These are phyloP conservation scores for Sylvicapra grimmia DNA, from an alignment of 2,113 vertebrate genomes.

Conservation along the genomic window DNA sequence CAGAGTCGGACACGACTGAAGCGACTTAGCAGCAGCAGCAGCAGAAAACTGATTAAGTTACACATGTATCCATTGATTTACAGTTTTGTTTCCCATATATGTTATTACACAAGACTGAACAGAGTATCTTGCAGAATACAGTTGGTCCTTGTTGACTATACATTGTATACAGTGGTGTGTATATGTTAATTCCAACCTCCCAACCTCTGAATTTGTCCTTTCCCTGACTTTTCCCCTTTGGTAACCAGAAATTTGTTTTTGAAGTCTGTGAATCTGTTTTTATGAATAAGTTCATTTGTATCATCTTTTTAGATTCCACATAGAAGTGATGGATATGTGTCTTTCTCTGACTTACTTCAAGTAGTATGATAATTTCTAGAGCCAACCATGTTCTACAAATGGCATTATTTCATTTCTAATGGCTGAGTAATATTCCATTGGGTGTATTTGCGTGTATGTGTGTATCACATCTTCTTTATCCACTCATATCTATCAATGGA, in stretches of 20 bases:
- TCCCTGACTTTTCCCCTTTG: neutral
- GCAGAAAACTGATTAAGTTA: neutral
- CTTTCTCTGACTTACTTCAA: neutral
- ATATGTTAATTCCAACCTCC: neutral
- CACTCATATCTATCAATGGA: neutral
- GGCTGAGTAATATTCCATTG: neutral
- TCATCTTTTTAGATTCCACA: neutral
- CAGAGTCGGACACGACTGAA: no score
- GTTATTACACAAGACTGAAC: neutral
- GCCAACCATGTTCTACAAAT: neutral
- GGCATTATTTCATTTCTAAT: neutral
- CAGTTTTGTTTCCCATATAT: neutral
- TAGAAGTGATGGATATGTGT: neutral
- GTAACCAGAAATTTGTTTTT: neutral
- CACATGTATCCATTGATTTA: neutral
- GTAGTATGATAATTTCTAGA: neutral
- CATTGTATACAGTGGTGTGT: neutral
- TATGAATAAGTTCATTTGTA: neutral
- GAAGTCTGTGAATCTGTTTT: neutral
- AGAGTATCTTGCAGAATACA: neutral
- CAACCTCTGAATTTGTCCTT: neutral
- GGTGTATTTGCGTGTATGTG: neutral
- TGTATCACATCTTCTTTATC: neutral
- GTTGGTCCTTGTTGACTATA: neutral
- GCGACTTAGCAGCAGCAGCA: no score